These are phyloP conservation scores for Carollia perspicillata DNA, from an alignment of 2,113 vertebrate genomes.

Conservation along the genomic window DNA sequence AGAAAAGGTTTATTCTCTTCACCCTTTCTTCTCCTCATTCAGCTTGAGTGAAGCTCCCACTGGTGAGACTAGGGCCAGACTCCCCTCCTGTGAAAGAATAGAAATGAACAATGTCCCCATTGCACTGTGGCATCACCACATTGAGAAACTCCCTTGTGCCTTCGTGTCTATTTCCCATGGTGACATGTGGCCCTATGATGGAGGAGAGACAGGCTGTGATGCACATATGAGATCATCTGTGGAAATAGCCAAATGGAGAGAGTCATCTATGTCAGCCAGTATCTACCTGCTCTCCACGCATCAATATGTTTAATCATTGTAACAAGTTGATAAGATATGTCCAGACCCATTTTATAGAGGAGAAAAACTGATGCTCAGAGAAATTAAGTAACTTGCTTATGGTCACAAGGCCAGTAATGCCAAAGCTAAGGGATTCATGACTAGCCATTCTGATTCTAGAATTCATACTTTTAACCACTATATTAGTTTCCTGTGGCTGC, in stretches of 20 bases:
- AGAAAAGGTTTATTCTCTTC: neutral
- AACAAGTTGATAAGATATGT: neutral
- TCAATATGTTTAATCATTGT: rapidly evolving
- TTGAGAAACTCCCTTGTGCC: rapidly evolving
- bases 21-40: neutral
- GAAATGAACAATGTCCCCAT: neutral
- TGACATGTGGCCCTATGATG: rapidly evolving
- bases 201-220: neutral
- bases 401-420: neutral
- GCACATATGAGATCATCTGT: rapidly evolving
- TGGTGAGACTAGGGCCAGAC: neutral
- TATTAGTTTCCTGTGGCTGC: neutral
- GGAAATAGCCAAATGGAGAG: rapidly evolving
- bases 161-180: neutral
- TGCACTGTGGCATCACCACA: neutral
- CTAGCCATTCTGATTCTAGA: neutral
- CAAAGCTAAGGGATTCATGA: neutral
- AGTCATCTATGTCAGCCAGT: rapidly evolving
- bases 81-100: neutral
- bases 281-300: rapidly evolving
- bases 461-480: neutral
- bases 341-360: neutral
- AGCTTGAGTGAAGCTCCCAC: neutral
- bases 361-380: neutral
- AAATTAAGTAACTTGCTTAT: neutral